Conservation (phyloP, 2,888 invertebrate genomes). For the Tetragonula carbonaria region DNA sequence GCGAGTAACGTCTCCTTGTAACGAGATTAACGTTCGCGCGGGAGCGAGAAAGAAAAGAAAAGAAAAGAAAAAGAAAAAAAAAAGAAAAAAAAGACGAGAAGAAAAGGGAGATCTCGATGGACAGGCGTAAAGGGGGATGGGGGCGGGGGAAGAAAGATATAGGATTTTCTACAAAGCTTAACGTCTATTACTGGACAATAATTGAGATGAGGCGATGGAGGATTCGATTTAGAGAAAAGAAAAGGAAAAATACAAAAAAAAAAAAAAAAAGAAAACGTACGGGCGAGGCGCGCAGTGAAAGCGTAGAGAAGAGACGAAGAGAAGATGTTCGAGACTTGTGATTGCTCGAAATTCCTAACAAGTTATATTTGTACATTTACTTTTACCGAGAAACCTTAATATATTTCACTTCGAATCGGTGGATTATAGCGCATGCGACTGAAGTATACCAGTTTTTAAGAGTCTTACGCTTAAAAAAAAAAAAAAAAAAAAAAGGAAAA, state of each 20-base stretch:
- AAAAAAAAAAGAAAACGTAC: background rate
- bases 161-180: slow-evolving; percentile 58
- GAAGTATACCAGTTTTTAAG: slow-evolving; percentile 61
- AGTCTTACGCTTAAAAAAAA: slow-evolving; percentile 58
- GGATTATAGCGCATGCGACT: slow-evolving; percentile 64
- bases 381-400: slow-evolving; percentile 65
- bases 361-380: slow-evolving; percentile 68
- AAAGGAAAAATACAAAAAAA: background rate
- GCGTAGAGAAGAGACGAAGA: background rate
- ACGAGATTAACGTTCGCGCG: slow-evolving; percentile 39
- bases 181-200: slow-evolving; percentile 69
- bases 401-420: slow-evolving; percentile 65
- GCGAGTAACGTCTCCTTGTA: slow-evolving; percentile 49
- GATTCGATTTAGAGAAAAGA: slow-evolving; percentile 31
- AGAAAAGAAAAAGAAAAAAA: background rate
- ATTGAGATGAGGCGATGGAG: slow-evolving; percentile 52
- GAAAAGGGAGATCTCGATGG: background rate
- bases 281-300: background rate
- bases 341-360: slow-evolving; percentile 63
- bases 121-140: background rate
- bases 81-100: background rate
- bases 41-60: background rate
- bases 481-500: too few relatives aligned
- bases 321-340: slow-evolving; percentile 63
- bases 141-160: background rate